Evolutionary conservation across 2,797 vertebrate genomes (phyloP).

Genomic region (Leucoraja ocellata): DNA sequence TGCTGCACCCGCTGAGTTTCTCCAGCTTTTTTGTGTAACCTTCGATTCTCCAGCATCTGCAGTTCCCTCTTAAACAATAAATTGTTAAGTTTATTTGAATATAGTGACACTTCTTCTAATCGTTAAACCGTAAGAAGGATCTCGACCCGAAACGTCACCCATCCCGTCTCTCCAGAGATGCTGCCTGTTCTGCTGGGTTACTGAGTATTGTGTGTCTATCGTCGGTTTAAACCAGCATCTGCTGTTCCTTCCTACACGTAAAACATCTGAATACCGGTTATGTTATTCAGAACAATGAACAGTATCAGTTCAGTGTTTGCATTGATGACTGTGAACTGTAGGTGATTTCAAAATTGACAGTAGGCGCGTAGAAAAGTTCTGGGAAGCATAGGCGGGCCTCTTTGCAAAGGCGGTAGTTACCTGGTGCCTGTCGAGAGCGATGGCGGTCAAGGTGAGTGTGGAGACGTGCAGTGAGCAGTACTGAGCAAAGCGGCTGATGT

Average conservation of each 20-base stretch:
- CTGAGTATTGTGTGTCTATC: no score
- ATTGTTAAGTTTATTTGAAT: neutral
- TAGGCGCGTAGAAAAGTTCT: neutral
- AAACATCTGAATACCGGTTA: neutral
- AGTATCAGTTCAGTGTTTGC: neutral
- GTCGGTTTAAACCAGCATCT: no score
- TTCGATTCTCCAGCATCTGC: no score
- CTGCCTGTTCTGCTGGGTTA: no score
- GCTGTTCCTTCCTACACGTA: no score
- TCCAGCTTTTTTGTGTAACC: no score
- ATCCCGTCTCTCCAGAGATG: no score
- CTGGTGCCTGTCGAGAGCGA: conserved; percentile 85
- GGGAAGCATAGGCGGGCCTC: neutral
- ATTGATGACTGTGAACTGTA: neutral
- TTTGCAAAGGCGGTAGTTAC: conserved; percentile 54
- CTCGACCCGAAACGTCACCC: no score
- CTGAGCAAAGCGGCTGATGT: conserved; percentile 85
- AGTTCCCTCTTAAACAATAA: no score
- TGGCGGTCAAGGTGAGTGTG: conserved; percentile 81
- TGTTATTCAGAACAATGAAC: neutral
- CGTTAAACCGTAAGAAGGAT: no score
- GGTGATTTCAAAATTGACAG: neutral
- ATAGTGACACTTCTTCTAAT: neutral
- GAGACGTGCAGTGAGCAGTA: conserved; percentile 90
- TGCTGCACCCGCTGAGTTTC: no score